Percentiles rank a stretch among this genome's conserved stretches.
phyloP scores from a whole-genome alignment of 2,888 invertebrate genomes.

The Petrolisthes manimaculis region DNA sequence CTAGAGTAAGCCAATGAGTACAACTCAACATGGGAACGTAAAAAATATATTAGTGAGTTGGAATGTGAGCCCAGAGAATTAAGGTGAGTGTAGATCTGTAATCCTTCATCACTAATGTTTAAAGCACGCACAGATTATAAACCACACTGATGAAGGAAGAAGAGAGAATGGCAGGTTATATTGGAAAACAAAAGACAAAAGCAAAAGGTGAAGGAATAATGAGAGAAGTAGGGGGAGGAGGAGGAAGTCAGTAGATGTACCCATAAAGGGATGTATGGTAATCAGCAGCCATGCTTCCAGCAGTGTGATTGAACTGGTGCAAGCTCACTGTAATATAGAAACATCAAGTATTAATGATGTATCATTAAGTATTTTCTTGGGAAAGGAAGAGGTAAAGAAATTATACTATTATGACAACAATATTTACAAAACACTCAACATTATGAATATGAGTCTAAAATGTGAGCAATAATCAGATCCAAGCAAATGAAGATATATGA shows the following conservation, averaged over 20 bases:
- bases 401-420: not conserved
- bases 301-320: conserved; percentile 43
- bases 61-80: conserved; percentile 25
- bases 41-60: not conserved
- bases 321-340: conserved; percentile 56
- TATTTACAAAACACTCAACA: no score
- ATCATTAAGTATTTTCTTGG: not conserved
- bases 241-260: not conserved
- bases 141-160: conserved; percentile 38
- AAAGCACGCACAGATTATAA: conserved; percentile 35
- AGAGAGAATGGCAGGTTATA: conserved; percentile 22
- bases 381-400: not conserved
- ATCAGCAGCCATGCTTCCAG: conserved; percentile 43
- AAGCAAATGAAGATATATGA: no score
- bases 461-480: no score
- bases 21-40: no score
- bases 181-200: not conserved
- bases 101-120: conserved; percentile 18
- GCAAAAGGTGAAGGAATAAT: conserved; percentile 13
- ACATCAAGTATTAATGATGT: conserved; percentile 33
- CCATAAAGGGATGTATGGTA: conserved; percentile 33
- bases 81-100: conserved; percentile 32
- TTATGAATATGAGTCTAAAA: no score
- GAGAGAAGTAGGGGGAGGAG: conserved; percentile 7
- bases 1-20: no score